Conservation (phyloP, 2,888 invertebrate genomes). For the Stenoptilia bipunctidactyla region DNA sequence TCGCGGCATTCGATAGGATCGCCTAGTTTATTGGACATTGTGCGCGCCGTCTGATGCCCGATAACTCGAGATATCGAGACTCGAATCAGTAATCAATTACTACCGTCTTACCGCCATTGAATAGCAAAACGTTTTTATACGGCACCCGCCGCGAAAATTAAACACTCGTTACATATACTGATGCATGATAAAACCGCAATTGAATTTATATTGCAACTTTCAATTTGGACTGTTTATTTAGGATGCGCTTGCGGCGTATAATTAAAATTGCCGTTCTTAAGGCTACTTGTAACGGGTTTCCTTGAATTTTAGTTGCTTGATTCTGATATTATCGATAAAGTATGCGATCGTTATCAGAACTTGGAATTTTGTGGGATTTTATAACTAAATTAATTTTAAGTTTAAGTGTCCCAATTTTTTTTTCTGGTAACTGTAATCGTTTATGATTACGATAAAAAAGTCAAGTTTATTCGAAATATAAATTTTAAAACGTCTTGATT, state of each 20-base stretch:
- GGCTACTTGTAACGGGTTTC: too few relatives aligned
- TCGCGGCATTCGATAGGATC: constrained; percentile 57
- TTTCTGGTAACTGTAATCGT: too few relatives aligned
- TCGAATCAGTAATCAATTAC: constrained; percentile 44
- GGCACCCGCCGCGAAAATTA: constrained; percentile 46
- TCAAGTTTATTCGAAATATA: too few relatives aligned
- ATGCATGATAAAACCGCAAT: constrained; percentile 38
- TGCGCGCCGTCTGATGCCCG: constrained; percentile 42
- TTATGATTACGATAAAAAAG: too few relatives aligned
- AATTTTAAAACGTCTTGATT: too few relatives aligned
- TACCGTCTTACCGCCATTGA: constrained; percentile 36
- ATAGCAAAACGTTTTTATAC: constrained; percentile 47
- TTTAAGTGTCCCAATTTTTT: too few relatives aligned
- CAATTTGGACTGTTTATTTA: constrained; percentile 35
- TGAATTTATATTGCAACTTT: constrained; percentile 32
- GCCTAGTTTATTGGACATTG: constrained; percentile 65
- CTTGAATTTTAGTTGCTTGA: too few relatives aligned
- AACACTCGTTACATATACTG: constrained; percentile 43
- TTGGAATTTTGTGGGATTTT: too few relatives aligned
- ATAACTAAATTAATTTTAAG: too few relatives aligned
- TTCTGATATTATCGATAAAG: too few relatives aligned
- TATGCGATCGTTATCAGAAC: too few relatives aligned
- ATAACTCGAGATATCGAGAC: constrained; percentile 48
- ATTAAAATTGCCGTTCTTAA: too few relatives aligned
- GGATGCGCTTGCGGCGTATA: constrained; percentile 7